Evolutionary conservation across 2,888 invertebrate species (phyloP), one percentile per base, ranked within the genome.

Genomic region (Ormyrus thymus): DNA sequence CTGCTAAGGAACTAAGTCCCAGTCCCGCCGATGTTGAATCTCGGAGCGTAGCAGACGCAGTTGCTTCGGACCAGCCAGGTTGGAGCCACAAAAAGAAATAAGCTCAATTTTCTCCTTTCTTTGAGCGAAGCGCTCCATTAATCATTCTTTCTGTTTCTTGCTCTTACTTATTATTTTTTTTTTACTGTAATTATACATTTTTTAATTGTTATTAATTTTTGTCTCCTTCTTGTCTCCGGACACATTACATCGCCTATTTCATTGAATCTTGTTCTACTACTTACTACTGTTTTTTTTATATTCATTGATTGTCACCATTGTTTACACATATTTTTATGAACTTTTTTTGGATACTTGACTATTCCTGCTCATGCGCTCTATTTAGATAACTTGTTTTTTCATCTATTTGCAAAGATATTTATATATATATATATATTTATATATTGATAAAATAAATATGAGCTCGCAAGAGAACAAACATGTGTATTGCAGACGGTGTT

Each of bases 1-100:
- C 90, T 90, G 90, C 89, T 88, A 89, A 90, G 90, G 90, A 90
- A 90, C 89, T 88, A 89, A 90, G 90, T 89, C 90, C 90, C 89
- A 90, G 90, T 90, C 89, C 90, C 89, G 90, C 90, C 87, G 90
- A 90, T 87, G 90, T 90, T 88, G 89, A 89, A 87, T 87, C 90
- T 88, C 90, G 87, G 90, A 90, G 88, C 89, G 87, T 88, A 88
- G 87, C 90, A 86, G 87, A 90, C 89, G 88, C 90, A 90, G 88
- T 89, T 88, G 87, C 89, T 88, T 90, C 90, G 88, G 90, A 91
- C 88, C 90, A 91, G 89, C 90, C 91, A 90, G 91, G 91, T 90
- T 91, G 91, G 91, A 90, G 90, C 90, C 90, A 83, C 89, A 90
- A 90, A 80, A 81, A 73, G 76, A 81, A 91, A 91, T 90, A 92